Conservation (phyloP, 1,140 invertebrate species). For the Zaprionus nigranus region DNA sequence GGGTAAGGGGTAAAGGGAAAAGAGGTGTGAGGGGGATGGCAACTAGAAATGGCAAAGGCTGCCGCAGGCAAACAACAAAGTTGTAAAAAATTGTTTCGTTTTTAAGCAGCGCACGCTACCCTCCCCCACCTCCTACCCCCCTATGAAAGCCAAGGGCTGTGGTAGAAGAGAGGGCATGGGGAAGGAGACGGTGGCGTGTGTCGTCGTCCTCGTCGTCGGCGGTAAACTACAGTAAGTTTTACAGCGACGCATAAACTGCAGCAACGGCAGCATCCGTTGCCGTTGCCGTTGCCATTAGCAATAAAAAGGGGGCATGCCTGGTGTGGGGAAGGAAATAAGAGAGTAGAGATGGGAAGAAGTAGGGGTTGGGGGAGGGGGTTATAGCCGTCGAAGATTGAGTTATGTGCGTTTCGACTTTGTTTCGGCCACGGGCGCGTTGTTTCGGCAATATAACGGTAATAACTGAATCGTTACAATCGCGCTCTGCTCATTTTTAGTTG, state of each 20-base stretch:
- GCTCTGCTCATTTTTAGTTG: conserved; percentile 74
- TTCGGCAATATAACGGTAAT: conserved; percentile 84
- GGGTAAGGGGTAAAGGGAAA: background rate
- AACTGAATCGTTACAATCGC: conserved; percentile 84
- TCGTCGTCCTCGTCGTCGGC: conserved; percentile 18
- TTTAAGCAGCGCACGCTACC: conserved; percentile 52
- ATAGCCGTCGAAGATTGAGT: conserved; percentile 82
- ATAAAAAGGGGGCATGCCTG: conserved; percentile 63
- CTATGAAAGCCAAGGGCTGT: background rate
- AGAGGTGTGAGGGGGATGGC: conserved; percentile 8
- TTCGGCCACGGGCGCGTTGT: conserved; percentile 66
- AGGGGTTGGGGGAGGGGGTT: conserved; percentile 7
- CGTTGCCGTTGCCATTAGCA: conserved; percentile 66
- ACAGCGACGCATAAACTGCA: conserved; percentile 78
- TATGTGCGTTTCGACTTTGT: conserved; percentile 84
- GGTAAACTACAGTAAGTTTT: conserved; percentile 81
- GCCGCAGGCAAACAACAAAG: conserved; percentile 82
- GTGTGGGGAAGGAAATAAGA: conserved; percentile 9
- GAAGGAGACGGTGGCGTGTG: background rate
- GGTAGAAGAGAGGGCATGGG: background rate
- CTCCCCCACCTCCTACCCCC: background rate
- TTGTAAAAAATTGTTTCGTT: conserved; percentile 84
- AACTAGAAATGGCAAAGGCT: conserved; percentile 71
- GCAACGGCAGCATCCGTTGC: conserved; percentile 33
- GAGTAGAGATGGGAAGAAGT: too few species aligned